phyloP scores from a whole-genome alignment of 2,113 vertebrate genomes.

The Ammodramus savannarum region DNA sequence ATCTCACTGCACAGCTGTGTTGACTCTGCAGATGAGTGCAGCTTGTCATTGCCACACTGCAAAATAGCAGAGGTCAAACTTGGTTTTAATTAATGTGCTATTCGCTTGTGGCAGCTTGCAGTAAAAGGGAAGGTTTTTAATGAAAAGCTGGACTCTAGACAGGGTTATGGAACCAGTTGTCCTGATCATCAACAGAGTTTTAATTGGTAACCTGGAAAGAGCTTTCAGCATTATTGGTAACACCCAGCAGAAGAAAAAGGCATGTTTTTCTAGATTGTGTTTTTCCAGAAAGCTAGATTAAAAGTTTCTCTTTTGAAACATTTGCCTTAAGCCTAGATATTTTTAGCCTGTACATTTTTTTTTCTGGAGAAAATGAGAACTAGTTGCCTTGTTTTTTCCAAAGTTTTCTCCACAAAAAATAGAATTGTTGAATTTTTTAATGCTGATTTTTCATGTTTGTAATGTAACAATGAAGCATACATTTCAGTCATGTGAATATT shows the following conservation, averaged over 20 bases:
- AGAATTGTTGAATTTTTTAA: not conserved
- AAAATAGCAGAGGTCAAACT: not conserved
- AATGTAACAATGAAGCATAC: not conserved
- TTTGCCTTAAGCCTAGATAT: not conserved
- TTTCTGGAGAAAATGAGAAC: not conserved
- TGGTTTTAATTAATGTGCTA: not conserved
- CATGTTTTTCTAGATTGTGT: not conserved
- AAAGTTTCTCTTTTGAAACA: not conserved
- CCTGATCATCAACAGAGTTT: not conserved
- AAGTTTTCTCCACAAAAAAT: not conserved
- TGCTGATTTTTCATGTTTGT: not conserved
- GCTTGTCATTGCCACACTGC: not conserved
- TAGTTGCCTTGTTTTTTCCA: not conserved
- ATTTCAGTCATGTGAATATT: not conserved
- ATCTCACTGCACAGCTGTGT: not conserved
- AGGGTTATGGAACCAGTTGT: not conserved
- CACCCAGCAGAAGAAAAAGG: not conserved
- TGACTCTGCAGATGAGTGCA: not conserved
- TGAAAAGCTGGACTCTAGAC: not conserved
- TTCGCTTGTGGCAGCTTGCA: not conserved
- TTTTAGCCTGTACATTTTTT: not conserved
- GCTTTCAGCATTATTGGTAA: not conserved
- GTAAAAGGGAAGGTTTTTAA: not conserved
- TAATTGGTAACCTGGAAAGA: not conserved
- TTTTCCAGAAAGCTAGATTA: not conserved